Conservation (phyloP, 2,888 invertebrate genomes). For the Troilus luridus region DNA sequence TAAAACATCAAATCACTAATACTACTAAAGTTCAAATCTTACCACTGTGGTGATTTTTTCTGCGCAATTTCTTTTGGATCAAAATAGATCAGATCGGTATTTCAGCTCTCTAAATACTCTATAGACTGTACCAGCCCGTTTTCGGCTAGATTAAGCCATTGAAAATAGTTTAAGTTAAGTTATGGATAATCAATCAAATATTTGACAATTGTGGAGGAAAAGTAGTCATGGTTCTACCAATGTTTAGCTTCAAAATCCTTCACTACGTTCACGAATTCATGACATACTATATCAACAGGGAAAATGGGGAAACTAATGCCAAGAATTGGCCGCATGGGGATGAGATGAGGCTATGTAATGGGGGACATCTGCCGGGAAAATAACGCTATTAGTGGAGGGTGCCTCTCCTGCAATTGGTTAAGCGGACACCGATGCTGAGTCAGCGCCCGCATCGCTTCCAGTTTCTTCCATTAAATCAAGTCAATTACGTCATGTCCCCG, state of each 20-base stretch:
- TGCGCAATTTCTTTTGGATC: no score
- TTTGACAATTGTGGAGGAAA: no score
- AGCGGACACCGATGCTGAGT: conserved; percentile 36
- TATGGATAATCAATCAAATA: no score
- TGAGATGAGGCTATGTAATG: neutral
- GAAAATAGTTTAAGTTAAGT: no score
- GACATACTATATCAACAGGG: neutral
- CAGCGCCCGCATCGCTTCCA: conserved; percentile 11
- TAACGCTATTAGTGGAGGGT: neutral
- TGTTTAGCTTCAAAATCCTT: neutral
- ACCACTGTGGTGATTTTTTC: no score
- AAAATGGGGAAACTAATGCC: conserved; percentile 23
- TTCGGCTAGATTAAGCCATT: no score
- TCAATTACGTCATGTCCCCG: neutral
- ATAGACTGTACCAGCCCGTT: no score
- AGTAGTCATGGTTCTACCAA: neutral
- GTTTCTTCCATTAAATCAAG: conserved; percentile 40
- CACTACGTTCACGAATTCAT: neutral
- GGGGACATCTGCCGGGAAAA: conserved; percentile 48
- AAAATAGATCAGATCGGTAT: no score
- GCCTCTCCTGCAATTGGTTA: conserved; percentile 11
- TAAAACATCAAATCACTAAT: no score
- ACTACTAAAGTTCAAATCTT: no score
- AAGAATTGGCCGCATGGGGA: conserved; percentile 42
- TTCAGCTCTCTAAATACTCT: no score